Base-by-base conservation (phyloP, 2,113 vertebrate species). In the Cyphomyrus discorhynchus region DNA sequence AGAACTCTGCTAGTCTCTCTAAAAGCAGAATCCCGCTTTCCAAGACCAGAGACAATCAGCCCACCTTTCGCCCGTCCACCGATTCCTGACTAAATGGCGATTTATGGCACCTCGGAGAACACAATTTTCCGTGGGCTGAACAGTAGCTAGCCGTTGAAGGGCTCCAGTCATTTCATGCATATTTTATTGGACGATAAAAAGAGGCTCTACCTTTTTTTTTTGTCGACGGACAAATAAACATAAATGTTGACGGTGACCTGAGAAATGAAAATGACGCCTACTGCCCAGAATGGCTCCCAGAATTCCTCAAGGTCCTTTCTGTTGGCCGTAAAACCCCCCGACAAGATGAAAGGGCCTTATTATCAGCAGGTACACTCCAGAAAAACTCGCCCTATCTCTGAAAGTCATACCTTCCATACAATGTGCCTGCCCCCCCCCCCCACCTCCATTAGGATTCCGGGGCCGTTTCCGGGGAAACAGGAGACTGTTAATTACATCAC, bases 401-500 rank as follows among this genome's bases (percentile, higher is more conserved):
- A 94, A 93, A 95, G 93, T 94, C 92, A 94, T 90, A 92, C 70
- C 89, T 90, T 88, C 90, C 66, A 91, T 90, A 92, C 85, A 77
- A 87, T 3, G 50, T 62, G 58, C 58, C 52, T 56, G 3, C n/a
- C 3, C 52, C 58, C 49, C 9, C 52, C 10, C 1, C 49, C 53
- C 49, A 7, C 58, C 3, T 70, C 88, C 90, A 87, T 92, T 91
- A 91, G 89, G 92, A 92, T 92, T 93, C 92, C 86, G 89, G 46
- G 89, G 84, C 56, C 85, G 88, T 89, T 49, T 70, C 83, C 86
- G 46, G 88, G 62, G 62, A 70, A 92, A 93, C 89, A 91, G 89
- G 27, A 88, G 89, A 70, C 89, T 91, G 92, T 93, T 95, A 95
- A 94, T 94, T 90, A 92, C 58, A 90, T 87, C 47, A 91, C 92